These are phyloP conservation scores for Nannospalax galili DNA, from an alignment of 2,113 vertebrate genomes.

Conservation along the genomic window DNA sequence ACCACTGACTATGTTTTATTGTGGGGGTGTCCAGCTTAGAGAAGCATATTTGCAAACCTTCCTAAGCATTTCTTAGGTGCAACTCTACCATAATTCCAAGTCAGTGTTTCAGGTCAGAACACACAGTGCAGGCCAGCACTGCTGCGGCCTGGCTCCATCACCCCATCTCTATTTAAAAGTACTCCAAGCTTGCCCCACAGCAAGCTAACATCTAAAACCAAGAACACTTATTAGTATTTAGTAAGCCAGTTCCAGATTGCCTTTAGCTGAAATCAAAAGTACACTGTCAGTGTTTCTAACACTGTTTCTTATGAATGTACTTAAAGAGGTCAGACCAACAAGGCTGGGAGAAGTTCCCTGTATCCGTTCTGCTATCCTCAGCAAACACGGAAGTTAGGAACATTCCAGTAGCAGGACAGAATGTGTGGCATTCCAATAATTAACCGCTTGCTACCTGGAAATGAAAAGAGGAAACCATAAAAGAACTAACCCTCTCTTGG, in stretches of 20 bases:
- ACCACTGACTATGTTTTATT: too few relatives aligned
- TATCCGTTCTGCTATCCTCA: neutral
- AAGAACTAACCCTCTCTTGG: neutral
- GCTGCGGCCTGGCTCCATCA: neutral
- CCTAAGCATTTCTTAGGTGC: too few relatives aligned
- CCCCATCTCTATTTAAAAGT: neutral
- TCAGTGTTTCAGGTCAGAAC: too few relatives aligned
- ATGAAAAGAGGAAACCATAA: neutral
- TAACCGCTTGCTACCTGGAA: conserved; percentile 51
- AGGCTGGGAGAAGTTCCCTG: neutral
- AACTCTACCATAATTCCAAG: too few relatives aligned
- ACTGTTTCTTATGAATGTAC: neutral
- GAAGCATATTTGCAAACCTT: too few relatives aligned
- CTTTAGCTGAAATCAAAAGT: conserved; percentile 49
- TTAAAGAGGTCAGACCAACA: neutral
- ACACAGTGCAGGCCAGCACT: accelerated
- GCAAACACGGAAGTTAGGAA: neutral
- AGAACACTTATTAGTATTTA: conserved; percentile 23
- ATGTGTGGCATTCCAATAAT: conserved; percentile 42
- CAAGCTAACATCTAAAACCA: conserved; percentile 46
- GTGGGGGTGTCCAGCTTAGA: too few relatives aligned
- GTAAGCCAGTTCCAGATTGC: conserved; percentile 11
- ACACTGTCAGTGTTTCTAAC: conserved; percentile 15
- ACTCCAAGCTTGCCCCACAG: neutral
- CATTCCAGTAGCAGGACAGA: neutral